Conservation (phyloP, 2,113 vertebrate genomes). For the Petroica traversi region DNA sequence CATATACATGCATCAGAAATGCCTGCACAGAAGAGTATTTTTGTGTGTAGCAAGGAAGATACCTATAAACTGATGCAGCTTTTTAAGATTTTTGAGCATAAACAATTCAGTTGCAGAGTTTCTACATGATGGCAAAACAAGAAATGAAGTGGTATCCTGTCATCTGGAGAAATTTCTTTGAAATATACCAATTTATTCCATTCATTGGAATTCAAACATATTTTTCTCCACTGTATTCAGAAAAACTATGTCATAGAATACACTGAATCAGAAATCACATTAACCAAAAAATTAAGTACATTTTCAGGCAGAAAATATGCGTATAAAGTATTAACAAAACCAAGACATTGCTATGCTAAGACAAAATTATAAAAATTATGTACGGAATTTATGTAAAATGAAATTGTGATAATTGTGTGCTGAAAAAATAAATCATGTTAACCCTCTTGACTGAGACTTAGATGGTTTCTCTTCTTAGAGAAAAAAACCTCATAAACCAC, state of each 20-base stretch:
- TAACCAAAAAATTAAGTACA: neutral
- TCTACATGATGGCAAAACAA: neutral
- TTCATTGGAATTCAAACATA: neutral
- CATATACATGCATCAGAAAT: neutral
- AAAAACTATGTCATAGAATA: neutral
- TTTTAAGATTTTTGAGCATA: neutral
- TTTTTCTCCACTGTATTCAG: neutral
- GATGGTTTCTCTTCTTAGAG: conserved; percentile 45
- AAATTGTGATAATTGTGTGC: conserved; percentile 29
- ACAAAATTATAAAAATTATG: neutral
- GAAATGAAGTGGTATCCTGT: conserved; percentile 12
- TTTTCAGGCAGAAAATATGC: conserved; percentile 38
- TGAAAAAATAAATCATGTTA: conserved; percentile 65
- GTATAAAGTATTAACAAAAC: neutral
- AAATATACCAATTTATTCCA: neutral
- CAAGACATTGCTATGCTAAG: neutral
- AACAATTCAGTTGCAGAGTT: neutral
- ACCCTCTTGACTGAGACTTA: conserved; percentile 56
- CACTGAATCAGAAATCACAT: conserved; percentile 8
- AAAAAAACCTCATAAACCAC: conserved; percentile 51
- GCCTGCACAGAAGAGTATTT: neutral
- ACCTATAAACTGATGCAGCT: neutral
- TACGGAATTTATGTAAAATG: conserved; percentile 52
- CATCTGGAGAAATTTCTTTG: neutral
- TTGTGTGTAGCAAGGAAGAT: neutral